Conservation (phyloP, 2,797 vertebrate genomes). For the Rousettus madagascariensis region DNA sequence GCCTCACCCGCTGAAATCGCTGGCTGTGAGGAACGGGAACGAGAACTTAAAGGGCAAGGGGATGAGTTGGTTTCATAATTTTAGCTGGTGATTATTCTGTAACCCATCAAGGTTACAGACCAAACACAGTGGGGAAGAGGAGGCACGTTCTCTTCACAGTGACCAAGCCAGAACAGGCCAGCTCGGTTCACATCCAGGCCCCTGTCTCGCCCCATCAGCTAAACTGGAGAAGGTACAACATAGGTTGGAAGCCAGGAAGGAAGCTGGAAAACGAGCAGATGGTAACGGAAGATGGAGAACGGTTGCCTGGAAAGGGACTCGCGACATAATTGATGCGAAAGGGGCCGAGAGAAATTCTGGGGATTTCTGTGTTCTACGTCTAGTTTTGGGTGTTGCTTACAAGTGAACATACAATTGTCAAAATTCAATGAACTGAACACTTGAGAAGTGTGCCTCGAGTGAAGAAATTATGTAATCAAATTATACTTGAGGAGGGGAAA, state of each 20-base stretch:
- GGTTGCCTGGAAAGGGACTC: background rate
- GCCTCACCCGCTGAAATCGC: background rate
- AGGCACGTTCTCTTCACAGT: constrained; percentile 17
- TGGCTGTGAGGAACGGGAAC: background rate
- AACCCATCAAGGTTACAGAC: background rate
- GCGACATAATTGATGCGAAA: background rate
- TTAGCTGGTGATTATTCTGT: too few species aligned
- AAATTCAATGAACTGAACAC: background rate
- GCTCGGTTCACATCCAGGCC: background rate
- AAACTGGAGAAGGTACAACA: background rate
- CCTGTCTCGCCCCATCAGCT: background rate
- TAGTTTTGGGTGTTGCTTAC: background rate
- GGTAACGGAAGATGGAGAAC: background rate
- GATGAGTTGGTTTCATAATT: background rate
- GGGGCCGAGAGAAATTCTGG: background rate
- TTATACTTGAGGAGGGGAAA: background rate
- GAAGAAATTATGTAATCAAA: background rate
- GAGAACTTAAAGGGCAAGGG: background rate
- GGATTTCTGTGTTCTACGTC: background rate
- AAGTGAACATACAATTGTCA: background rate
- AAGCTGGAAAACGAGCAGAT: background rate
- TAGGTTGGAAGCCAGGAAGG: background rate
- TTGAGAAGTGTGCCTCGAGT: background rate
- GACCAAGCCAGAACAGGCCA: background rate
- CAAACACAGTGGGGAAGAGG: constrained; percentile 28